Evolutionary conservation across 2,113 vertebrate genomes (phyloP).

Genomic region (Rhinoptilus africanus): DNA sequence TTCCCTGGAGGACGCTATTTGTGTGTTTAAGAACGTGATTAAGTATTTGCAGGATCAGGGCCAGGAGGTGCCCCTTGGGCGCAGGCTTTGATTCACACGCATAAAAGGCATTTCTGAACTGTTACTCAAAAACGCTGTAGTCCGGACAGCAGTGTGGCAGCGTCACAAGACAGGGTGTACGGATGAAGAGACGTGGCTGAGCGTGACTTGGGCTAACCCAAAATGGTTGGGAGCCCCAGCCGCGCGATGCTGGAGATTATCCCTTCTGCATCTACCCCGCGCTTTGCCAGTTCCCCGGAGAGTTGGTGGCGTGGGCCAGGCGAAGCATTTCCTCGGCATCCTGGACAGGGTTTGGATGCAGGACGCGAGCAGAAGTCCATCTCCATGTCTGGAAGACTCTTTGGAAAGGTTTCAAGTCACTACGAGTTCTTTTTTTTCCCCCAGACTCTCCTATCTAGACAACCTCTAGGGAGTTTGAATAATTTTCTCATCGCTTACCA

Average conservation of each 20-base stretch:
- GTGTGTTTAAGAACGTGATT: neutral
- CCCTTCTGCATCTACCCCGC: neutral
- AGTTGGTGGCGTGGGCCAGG: neutral
- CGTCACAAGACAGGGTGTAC: too few relatives aligned
- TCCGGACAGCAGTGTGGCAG: neutral
- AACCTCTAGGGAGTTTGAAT: constrained; percentile 2
- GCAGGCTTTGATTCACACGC: too few relatives aligned
- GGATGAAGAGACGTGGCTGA: neutral
- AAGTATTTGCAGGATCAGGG: neutral
- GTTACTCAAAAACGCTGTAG: neutral
- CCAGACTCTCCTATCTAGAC: neutral
- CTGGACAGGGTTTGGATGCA: neutral
- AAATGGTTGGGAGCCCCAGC: neutral
- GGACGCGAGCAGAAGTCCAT: neutral
- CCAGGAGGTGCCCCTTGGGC: neutral
- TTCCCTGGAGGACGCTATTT: neutral
- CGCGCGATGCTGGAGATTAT: rapidly evolving
- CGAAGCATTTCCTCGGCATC: neutral
- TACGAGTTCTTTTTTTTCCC: neutral
- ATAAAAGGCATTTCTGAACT: neutral
- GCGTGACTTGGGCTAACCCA: neutral
- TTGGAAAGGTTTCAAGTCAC: constrained; percentile 18
- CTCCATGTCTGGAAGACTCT: constrained; percentile 9
- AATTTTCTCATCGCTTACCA: neutral
- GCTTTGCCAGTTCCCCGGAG: neutral